phyloP scores from a whole-genome alignment of 2,888 invertebrate genomes.

The Drosophila siamana region DNA sequence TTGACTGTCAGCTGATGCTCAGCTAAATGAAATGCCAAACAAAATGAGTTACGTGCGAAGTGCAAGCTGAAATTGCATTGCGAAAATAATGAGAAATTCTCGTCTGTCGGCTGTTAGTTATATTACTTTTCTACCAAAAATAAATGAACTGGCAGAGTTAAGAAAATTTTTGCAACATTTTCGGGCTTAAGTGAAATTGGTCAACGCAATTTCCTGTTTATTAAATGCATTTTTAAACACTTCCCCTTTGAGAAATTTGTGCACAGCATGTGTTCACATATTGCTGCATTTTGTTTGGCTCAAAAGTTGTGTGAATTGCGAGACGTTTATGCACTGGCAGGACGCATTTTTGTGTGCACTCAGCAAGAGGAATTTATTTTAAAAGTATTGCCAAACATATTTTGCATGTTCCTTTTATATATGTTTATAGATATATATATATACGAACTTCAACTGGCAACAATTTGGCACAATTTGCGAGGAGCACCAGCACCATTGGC shows the following conservation, averaged over 20 bases:
- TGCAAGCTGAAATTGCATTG: not conserved
- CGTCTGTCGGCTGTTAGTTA: not conserved
- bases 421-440: not conserved
- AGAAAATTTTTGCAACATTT: not conserved
- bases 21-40: not conserved
- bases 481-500: constrained; percentile 17
- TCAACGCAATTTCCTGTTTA: not conserved
- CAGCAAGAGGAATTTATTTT: constrained; percentile 20
- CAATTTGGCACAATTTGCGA: constrained; percentile 53
- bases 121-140: not conserved
- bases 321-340: constrained; percentile 28
- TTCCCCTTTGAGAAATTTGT: not conserved
- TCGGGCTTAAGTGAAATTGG: not conserved
- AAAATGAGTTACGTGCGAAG: not conserved
- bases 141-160: not conserved
- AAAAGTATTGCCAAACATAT: constrained; percentile 35
- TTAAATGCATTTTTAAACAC: not conserved
- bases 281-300: too few species aligned
- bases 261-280: too few species aligned
- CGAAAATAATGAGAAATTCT: not conserved
- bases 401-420: constrained; percentile 32
- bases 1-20: not conserved
- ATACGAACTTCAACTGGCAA: constrained; percentile 60
- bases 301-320: constrained; percentile 6
- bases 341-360: constrained; percentile 9